Conservation (phyloP, 2,113 vertebrate genomes). For the Jaculus jaculus region DNA sequence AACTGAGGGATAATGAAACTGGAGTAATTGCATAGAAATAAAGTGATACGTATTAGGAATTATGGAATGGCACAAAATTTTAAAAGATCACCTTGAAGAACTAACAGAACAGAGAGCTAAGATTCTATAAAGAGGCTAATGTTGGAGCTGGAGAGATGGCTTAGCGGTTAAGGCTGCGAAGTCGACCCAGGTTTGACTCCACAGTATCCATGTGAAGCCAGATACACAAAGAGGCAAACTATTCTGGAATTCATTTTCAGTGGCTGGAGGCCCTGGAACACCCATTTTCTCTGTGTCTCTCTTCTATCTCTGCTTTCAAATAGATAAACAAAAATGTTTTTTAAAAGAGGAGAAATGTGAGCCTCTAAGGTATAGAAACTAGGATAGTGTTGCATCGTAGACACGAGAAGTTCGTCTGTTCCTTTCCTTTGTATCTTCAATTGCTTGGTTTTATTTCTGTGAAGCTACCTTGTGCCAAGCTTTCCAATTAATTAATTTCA, state of each 20-base stretch:
- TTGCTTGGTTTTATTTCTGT: not conserved
- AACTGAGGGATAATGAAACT: not conserved
- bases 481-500: slow-evolving; percentile 53
- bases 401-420: not conserved
- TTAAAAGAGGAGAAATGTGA: not conserved
- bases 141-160: no score
- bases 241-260: no score
- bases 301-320: no score
- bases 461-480: not conserved
- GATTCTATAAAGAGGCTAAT: not conserved
- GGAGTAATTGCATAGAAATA: not conserved
- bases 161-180: no score
- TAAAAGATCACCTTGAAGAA: not conserved
- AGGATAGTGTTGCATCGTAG: not conserved
- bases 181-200: no score
- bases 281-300: no score
- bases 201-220: no score
- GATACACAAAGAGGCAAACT: no score
- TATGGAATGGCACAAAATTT: no score
- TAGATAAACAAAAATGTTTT: no score
- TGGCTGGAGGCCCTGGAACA: no score
- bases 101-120: not conserved
- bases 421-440: not conserved
- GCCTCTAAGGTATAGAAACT: not conserved
- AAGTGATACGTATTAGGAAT: not conserved